Evolutionary conservation across 1,140 invertebrate species (phyloP).

Genomic region (Anoplophora glabripennis): DNA sequence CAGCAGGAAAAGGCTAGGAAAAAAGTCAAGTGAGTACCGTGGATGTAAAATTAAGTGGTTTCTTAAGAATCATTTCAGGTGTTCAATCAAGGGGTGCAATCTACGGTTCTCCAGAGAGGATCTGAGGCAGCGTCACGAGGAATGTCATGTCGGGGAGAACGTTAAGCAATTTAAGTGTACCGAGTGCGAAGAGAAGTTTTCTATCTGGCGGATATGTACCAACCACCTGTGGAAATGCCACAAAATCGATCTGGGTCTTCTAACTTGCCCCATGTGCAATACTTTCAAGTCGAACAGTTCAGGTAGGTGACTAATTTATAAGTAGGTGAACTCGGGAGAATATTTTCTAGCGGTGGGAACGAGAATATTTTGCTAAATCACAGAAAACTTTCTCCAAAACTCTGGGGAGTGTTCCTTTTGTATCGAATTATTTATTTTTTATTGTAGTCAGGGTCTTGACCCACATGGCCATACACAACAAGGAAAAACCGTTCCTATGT

Average conservation of each 20-base stretch:
- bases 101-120: conserved; percentile 54
- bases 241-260: conserved; percentile 62
- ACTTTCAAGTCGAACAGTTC: conserved; percentile 56
- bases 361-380: too few relatives aligned
- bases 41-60: not conserved
- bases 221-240: conserved; percentile 69
- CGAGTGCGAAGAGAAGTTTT: conserved; percentile 53
- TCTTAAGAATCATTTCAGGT: conserved; percentile 44
- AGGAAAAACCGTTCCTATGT: conserved; percentile 59
- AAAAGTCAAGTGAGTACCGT: conserved; percentile 28
- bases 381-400: too few relatives aligned
- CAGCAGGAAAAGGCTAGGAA: conserved; percentile 35
- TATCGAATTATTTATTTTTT: not conserved
- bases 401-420: too few relatives aligned
- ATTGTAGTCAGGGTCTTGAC: conserved; percentile 25
- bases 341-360: too few relatives aligned
- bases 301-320: conserved; percentile 51
- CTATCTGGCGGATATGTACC: conserved; percentile 61
- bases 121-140: conserved; percentile 51
- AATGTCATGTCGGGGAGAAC: conserved; percentile 52
- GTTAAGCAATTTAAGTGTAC: conserved; percentile 53
- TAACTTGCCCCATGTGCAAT: conserved; percentile 61
- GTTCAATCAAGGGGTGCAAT: conserved; percentile 51
- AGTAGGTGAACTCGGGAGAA: not conserved
- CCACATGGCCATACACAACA: conserved; percentile 63